These are phyloP conservation scores for Amblyornis subalaris DNA, from an alignment of 2,113 vertebrate genomes.

Conservation along the genomic window DNA sequence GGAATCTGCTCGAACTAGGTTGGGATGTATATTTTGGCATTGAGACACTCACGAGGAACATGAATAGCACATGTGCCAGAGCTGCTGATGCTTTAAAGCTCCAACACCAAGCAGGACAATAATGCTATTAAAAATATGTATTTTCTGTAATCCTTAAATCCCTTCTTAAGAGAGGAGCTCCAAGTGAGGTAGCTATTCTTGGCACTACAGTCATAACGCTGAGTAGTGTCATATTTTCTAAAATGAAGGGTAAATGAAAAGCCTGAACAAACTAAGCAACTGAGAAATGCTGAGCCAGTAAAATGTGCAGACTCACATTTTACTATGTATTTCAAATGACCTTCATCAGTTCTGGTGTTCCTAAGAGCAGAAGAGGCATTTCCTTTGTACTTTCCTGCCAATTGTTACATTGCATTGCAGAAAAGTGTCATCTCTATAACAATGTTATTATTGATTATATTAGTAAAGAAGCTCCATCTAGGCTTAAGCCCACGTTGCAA, in stretches of 20 bases:
- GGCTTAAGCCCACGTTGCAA: background rate
- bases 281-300: background rate
- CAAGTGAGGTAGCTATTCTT: slow-evolving; percentile 27
- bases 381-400: background rate
- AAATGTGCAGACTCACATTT: background rate
- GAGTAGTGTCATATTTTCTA: background rate
- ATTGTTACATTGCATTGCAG: background rate
- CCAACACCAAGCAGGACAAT: slow-evolving; percentile 10
- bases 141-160: slow-evolving; percentile 56
- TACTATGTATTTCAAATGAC: background rate
- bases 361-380: background rate
- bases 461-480: background rate
- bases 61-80: background rate
- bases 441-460: background rate
- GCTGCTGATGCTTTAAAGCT: slow-evolving; percentile 29
- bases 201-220: background rate
- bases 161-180: slow-evolving; percentile 17
- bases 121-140: slow-evolving; percentile 39
- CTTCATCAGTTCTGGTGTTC: background rate
- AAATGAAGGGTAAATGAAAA: background rate
- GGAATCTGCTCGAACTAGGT: background rate
- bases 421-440: background rate
- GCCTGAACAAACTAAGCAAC: background rate
- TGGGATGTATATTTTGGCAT: slow-evolving; percentile 14
- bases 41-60: background rate